Conservation (phyloP, 2,797 vertebrate genomes). For the Heterohyrax brucei region DNA sequence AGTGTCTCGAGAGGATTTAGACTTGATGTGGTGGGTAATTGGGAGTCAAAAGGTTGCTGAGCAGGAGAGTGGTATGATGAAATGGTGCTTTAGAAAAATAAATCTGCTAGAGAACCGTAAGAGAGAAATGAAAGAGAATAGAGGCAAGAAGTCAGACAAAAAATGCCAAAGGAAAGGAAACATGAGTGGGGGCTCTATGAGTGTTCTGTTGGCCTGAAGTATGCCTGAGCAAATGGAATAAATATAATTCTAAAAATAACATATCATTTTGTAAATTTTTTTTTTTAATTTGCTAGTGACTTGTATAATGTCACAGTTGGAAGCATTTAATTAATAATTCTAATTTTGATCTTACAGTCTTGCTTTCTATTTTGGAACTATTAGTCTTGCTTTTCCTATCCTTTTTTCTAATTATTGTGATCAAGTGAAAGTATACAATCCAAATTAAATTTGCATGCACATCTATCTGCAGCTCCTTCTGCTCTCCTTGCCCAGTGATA, state of each 20-base stretch:
- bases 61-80: background rate
- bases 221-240: background rate
- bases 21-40: background rate
- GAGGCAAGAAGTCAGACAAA: background rate
- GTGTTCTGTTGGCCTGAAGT: background rate
- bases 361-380: background rate
- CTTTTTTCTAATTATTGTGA: no score
- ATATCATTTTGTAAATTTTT: background rate
- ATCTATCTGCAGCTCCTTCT: no score
- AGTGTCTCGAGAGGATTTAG: background rate
- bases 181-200: background rate
- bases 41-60: background rate
- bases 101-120: background rate
- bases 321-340: slow-evolving; percentile 1
- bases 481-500: no score
- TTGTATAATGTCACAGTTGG: background rate
- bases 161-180: background rate
- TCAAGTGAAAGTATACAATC: no score
- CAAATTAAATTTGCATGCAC: no score
- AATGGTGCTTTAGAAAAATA: background rate
- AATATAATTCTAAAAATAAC: background rate
- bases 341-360: slow-evolving; percentile 13
- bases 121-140: background rate
- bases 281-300: background rate
- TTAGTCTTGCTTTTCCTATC: background rate